Percentiles rank a stretch among this genome's conserved stretches.
Conservation (phyloP, 1,140 invertebrate genomes). For the Diachasmimorpha longicaudata region DNA sequence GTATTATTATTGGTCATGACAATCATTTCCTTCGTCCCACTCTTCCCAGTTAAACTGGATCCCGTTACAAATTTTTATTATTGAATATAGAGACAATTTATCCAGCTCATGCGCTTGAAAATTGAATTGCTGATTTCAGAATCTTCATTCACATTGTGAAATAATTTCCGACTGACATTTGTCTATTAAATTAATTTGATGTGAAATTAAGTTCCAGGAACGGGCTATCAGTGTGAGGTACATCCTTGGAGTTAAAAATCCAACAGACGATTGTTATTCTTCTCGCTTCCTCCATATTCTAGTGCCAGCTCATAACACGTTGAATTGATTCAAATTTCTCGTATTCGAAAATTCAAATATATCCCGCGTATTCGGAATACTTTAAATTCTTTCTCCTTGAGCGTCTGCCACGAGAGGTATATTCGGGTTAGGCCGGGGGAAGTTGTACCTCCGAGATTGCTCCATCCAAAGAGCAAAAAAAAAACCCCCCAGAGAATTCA, state of each 20-base stretch:
- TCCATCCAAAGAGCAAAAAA: not conserved
- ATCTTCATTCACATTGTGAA: not conserved
- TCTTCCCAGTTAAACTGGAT: no score
- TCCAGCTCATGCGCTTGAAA: no score
- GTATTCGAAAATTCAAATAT: conserved; percentile 26
- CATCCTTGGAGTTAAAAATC: not conserved
- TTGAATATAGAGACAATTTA: no score
- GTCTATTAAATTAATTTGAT: no score
- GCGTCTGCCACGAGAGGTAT: not conserved
- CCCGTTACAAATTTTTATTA: no score
- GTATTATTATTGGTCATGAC: no score
- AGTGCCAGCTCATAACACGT: conserved; percentile 9
- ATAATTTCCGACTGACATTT: not conserved
- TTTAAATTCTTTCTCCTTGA: conserved; percentile 12
- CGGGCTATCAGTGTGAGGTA: no score
- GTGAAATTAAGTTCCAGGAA: no score
- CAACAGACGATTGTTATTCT: not conserved
- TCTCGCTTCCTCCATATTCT: not conserved
- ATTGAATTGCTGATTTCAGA: no score
- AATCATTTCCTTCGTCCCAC: not conserved
- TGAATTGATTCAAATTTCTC: conserved; percentile 16
- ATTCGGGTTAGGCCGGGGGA: not conserved
- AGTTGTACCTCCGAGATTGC: not conserved
- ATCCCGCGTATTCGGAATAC: conserved; percentile 8
- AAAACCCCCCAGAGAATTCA: not conserved